Evolutionary conservation across 1,140 invertebrate species (phyloP).

Genomic region (Yoshiicerus persimilis): DNA sequence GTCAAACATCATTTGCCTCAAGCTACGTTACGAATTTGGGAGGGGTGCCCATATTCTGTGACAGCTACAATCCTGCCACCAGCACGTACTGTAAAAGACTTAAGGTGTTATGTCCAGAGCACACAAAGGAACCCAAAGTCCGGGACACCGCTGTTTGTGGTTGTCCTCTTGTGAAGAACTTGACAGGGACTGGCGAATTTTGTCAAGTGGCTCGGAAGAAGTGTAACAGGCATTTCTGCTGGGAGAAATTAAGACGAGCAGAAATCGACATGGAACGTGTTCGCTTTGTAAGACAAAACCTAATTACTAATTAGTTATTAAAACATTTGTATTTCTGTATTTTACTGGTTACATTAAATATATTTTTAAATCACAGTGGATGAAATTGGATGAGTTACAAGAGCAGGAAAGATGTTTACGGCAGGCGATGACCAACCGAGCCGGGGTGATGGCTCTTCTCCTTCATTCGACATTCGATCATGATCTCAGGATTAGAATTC

Average conservation of each 20-base stretch:
- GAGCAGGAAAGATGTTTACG: conserved; percentile 91
- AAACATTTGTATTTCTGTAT: neutral
- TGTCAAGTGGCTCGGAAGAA: conserved; percentile 86
- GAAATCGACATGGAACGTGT: conserved; percentile 74
- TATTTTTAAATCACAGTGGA: conserved; percentile 65
- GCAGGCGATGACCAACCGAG: conserved; percentile 79
- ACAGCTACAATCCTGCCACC: conserved; percentile 87
- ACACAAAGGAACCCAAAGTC: conserved; percentile 94
- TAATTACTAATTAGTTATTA: neutral
- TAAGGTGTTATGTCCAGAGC: conserved; percentile 94
- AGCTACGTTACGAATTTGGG: conserved; percentile 92
- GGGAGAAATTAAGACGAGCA: conserved; percentile 91
- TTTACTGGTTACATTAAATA: neutral
- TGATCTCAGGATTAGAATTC: conserved; percentile 69
- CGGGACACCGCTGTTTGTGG: conserved; percentile 80
- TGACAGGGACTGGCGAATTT: conserved; percentile 66
- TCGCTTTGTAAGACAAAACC: conserved; percentile 59
- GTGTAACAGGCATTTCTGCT: conserved; percentile 88
- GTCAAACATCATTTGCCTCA: conserved; percentile 93
- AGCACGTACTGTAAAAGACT: conserved; percentile 94
- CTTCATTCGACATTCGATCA: conserved; percentile 94
- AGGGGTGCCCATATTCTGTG: conserved; percentile 92
- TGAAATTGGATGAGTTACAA: conserved; percentile 91
- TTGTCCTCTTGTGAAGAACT: conserved; percentile 80
- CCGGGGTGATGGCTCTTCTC: conserved; percentile 88